phyloP scores from a whole-genome alignment of 2,113 vertebrate genomes.

The Istiophorus platypterus region DNA sequence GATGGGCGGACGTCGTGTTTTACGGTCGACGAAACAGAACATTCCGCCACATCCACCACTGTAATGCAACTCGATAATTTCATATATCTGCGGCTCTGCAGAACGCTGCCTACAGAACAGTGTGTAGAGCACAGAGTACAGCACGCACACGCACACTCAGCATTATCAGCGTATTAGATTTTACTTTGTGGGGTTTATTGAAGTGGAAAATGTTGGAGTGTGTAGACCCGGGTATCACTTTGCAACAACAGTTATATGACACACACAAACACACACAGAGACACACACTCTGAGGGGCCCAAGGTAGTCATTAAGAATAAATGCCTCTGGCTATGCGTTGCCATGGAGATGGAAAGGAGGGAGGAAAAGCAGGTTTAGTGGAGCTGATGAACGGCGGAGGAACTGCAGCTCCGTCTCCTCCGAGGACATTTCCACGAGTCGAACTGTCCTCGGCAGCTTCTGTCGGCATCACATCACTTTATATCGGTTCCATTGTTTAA shows the following conservation, averaged over 20 bases:
- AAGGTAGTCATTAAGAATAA: constrained; percentile 69
- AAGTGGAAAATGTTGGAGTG: constrained; percentile 2
- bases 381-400: constrained; percentile 6
- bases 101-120: constrained; percentile 2
- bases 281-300: constrained; percentile 45
- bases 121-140: no score
- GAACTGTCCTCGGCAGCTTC: neutral
- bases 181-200: neutral
- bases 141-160: neutral
- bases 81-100: neutral
- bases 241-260: constrained; percentile 7
- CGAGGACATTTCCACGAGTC: neutral
- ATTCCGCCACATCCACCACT: neutral
- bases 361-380: constrained; percentile 36
- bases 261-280: constrained; percentile 24
- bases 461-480: neutral
- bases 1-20: neutral
- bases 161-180: neutral
- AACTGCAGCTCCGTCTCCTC: constrained; percentile 1
- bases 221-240: constrained; percentile 11
- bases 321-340: constrained; percentile 60
- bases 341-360: constrained; percentile 65
- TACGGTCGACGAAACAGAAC: neutral
- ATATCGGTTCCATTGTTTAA: neutral
- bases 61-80: neutral